Evolutionary conservation across 2,113 vertebrate genomes (phyloP), one percentile per base, ranked within the genome.

Genomic region (Gadus macrocephalus): DNA sequence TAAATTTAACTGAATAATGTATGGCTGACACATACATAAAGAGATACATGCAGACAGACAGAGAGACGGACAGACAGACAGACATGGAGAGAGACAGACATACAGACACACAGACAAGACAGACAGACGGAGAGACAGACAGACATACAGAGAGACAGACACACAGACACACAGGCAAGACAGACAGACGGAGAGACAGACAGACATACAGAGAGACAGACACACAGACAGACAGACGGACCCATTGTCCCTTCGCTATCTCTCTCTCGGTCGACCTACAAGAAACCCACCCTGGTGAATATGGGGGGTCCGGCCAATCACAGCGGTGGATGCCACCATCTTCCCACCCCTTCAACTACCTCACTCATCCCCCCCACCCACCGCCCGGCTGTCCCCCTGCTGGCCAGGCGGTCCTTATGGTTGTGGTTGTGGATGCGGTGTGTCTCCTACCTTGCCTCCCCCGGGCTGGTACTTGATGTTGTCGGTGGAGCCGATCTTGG

Each of bases 391-490:
- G 42, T 49, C 12, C 11, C 2, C 12, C 0, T 49, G 42, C 11
- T 49, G 12, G 42, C 4, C 31, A 35, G 31, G 6, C 31, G 31
- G 31, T 35, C 4, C 4, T 49, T 7, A 9, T 2, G 6, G 42
- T 49, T 49, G 17, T 7, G 20, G 58, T 12, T 20, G 17, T 59
- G 58, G 15, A 16, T 61, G 3, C 3, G 12, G 22, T 15, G 12
- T 11, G 61, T 14, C 42, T 60, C 91, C 80, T 80, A 99, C 97
- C 95, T 95, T 96, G 28, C 97, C 97, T 68, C 97, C 95, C 0
- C 96, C 95, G 0, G 97, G 97, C 86, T 99, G 97, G 74, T 98
- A 93, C 60, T 97, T 98, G 59, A 98, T 96, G 72, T 99, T 98
- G 75, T 97, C 95, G 0, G 92, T 99, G 67, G 97, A 99, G 27